Conservation (phyloP, 2,113 vertebrate genomes). For the Microtus oregoni region DNA sequence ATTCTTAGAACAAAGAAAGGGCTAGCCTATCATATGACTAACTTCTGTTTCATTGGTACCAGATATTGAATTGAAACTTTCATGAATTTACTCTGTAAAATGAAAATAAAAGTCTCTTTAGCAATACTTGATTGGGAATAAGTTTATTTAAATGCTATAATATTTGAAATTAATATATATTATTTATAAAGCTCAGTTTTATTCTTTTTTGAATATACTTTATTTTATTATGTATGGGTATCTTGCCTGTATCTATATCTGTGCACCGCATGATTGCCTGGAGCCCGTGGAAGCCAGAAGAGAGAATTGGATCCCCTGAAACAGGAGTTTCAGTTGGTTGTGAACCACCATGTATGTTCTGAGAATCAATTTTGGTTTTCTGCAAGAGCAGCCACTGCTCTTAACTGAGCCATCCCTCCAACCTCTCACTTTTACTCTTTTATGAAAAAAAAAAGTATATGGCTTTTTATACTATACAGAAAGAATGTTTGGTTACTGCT, state of each 20-base stretch:
- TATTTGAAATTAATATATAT: slow-evolving; percentile 43
- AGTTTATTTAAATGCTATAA: not conserved
- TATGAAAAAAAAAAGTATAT: not conserved
- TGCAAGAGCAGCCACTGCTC: not conserved
- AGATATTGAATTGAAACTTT: slow-evolving; percentile 35
- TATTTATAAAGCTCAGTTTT: slow-evolving; percentile 10
- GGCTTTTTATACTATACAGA: slow-evolving; percentile 4
- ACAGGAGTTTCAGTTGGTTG: not conserved
- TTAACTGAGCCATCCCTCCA: not conserved
- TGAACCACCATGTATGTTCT: not conserved
- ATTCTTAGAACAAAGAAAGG: slow-evolving; percentile 1
- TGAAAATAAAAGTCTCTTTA: slow-evolving; percentile 10
- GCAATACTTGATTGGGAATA: slow-evolving; percentile 30
- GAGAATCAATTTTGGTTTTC: not conserved
- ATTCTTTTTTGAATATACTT: slow-evolving; percentile 18
- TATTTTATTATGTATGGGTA: not conserved
- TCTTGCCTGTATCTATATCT: not conserved
- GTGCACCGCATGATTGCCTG: not conserved
- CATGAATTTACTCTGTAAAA: slow-evolving; percentile 16
- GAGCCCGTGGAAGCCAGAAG: not conserved
- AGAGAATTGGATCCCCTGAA: too few species aligned
- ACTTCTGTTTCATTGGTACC: slow-evolving; percentile 17
- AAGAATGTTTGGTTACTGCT: not conserved
- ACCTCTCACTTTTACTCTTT: not conserved
- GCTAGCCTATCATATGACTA: slow-evolving; percentile 18